phyloP scores from a whole-genome alignment of 2,888 invertebrate species.

The Diabrotica balteata region DNA sequence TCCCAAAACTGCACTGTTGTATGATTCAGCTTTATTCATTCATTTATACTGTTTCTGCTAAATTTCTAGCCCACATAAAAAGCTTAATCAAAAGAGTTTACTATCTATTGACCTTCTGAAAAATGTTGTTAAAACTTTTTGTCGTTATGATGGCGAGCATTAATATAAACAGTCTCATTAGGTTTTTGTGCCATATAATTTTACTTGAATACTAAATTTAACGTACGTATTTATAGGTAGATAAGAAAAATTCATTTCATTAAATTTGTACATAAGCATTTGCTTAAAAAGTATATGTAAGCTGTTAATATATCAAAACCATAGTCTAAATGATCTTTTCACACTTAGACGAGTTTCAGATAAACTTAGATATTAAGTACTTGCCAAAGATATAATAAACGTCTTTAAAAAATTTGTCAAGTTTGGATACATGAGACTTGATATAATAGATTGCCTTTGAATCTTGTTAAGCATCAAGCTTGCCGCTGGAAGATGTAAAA shows the following conservation, averaged over 20 bases:
- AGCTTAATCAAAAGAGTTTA: too few species aligned
- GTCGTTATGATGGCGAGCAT: too few species aligned
- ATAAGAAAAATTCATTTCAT: conserved; percentile 21
- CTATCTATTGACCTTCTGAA: too few species aligned
- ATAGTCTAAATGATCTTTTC: conserved; percentile 26
- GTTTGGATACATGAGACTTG: conserved; percentile 8
- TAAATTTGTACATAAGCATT: conserved; percentile 26
- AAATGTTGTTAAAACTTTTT: too few species aligned
- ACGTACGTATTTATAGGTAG: conserved; percentile 21
- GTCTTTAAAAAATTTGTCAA: conserved; percentile 3
- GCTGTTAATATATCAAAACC: conserved; percentile 24
- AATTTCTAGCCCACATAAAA: too few species aligned
- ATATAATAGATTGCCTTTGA: conserved; percentile 40
- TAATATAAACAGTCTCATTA: background rate
- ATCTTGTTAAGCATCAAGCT: conserved; percentile 40
- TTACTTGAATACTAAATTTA: conserved; percentile 9
- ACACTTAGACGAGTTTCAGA: conserved; percentile 18
- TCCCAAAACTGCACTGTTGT: too few species aligned
- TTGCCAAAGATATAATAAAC: conserved; percentile 22
- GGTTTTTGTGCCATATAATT: conserved; percentile 24
- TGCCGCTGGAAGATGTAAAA: conserved; percentile 31
- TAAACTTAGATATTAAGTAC: conserved; percentile 21
- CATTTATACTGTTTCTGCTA: too few species aligned
- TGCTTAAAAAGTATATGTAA: conserved; percentile 20
- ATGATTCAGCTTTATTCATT: too few species aligned